These are phyloP conservation scores for Cladopsammia gracilis DNA, from an alignment of 64 coral and sea anemone genomes.

Conservation along the genomic window DNA sequence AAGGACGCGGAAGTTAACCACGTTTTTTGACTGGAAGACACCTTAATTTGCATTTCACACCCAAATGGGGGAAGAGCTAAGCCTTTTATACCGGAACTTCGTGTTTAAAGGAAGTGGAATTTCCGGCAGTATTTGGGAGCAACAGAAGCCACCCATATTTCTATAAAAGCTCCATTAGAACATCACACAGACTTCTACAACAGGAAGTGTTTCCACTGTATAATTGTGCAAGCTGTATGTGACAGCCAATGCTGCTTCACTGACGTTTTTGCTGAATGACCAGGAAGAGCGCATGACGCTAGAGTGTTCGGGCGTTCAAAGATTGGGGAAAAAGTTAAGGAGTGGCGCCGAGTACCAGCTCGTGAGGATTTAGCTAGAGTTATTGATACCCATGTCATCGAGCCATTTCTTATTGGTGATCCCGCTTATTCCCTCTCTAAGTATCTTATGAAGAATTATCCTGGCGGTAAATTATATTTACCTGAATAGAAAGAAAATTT, in stretches of 20 bases:
- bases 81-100: no score
- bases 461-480: constrained; percentile 55
- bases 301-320: constrained; percentile 38
- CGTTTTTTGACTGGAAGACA: no score
- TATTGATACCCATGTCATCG: constrained; percentile 51
- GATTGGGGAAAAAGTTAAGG: constrained; percentile 2
- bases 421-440: constrained; percentile 75
- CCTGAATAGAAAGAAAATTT: constrained; percentile 61
- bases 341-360: constrained; percentile 2
- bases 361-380: constrained; percentile 32
- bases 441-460: constrained; percentile 74
- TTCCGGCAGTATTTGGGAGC: constrained; percentile 67
- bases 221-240: constrained; percentile 69
- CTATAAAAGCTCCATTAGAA: constrained; percentile 34
- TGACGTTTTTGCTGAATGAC: constrained; percentile 62
- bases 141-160: constrained; percentile 59
- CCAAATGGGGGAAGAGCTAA: no score
- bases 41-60: no score
- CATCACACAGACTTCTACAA: constrained; percentile 59
- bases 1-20: no score
- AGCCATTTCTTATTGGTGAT: constrained; percentile 69
- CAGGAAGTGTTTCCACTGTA: constrained; percentile 64
- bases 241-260: constrained; percentile 57
- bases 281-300: constrained; percentile 65
- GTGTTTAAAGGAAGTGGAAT: constrained; percentile 30